These are phyloP conservation scores for Habrosyne pyritoides DNA, from an alignment of 2,888 invertebrate genomes.

Conservation along the genomic window DNA sequence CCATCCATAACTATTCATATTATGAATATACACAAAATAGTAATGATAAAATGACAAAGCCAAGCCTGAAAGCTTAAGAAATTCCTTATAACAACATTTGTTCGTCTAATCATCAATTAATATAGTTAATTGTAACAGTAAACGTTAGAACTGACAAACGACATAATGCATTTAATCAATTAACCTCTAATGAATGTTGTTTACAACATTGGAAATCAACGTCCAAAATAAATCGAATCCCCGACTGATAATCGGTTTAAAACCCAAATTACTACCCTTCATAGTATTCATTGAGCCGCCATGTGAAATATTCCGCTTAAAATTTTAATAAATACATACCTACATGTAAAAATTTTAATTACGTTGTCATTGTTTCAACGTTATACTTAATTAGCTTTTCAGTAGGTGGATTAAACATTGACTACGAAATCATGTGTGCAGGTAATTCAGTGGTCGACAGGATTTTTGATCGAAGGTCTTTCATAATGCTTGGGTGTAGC, in stretches of 20 bases:
- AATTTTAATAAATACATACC: conserved; percentile 40
- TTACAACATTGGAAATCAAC: conserved; percentile 22
- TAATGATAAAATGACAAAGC: background rate
- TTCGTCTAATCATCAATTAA: background rate
- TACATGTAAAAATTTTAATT: conserved; percentile 37
- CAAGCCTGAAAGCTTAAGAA: background rate
- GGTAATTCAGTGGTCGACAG: background rate
- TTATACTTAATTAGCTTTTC: background rate
- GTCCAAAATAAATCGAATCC: conserved; percentile 39
- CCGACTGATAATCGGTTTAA: conserved; percentile 43
- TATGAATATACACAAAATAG: background rate
- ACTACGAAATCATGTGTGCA: background rate
- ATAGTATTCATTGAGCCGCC: conserved; percentile 23
- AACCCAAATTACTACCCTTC: conserved; percentile 41
- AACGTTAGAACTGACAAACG: background rate
- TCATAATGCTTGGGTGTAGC: too few species aligned
- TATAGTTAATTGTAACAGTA: background rate
- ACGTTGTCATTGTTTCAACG: conserved; percentile 14
- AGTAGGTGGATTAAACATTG: background rate
- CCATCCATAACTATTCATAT: background rate
- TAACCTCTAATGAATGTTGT: conserved; percentile 26
- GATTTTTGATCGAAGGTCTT: background rate
- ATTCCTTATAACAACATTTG: background rate
- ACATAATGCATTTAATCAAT: conserved; percentile 7
- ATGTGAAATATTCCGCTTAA: conserved; percentile 34